Percentiles rank a stretch among this genome's conserved stretches.
phyloP scores from a whole-genome alignment of 2,797 vertebrate species.

The Trichosurus vulpecula region DNA sequence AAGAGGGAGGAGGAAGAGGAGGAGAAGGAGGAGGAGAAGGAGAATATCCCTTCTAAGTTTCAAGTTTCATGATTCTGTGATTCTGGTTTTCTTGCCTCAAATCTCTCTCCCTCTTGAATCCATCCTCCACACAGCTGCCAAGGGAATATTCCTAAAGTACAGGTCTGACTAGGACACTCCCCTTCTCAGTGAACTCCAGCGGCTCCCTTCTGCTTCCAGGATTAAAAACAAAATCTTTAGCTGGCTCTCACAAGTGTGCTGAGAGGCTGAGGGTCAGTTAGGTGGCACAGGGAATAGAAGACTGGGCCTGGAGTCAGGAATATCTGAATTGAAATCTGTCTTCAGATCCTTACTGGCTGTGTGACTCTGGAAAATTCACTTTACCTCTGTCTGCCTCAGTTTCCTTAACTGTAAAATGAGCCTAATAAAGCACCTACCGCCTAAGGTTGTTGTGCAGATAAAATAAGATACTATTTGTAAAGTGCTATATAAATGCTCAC shows the following conservation, averaged over 20 bases:
- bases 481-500: background rate
- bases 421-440: background rate
- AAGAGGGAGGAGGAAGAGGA: too few relatives aligned
- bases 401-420: background rate
- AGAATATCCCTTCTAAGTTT: background rate
- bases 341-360: background rate
- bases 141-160: background rate
- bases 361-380: background rate
- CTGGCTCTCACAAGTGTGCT: background rate
- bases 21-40: too few relatives aligned
- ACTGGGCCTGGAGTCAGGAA: background rate
- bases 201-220: background rate
- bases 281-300: background rate
- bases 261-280: background rate
- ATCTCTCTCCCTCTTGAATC: background rate
- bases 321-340: background rate
- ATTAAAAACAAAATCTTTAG: background rate
- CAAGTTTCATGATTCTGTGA: background rate
- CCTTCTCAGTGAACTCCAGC: background rate
- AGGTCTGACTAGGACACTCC: background rate
- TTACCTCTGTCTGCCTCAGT: background rate
- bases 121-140: background rate
- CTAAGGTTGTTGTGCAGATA: background rate
- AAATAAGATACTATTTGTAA: background rate
- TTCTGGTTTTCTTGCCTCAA: background rate